Base-by-base conservation (phyloP, 2,797 vertebrate species). In the Neolamprologus multifasciatus region DNA sequence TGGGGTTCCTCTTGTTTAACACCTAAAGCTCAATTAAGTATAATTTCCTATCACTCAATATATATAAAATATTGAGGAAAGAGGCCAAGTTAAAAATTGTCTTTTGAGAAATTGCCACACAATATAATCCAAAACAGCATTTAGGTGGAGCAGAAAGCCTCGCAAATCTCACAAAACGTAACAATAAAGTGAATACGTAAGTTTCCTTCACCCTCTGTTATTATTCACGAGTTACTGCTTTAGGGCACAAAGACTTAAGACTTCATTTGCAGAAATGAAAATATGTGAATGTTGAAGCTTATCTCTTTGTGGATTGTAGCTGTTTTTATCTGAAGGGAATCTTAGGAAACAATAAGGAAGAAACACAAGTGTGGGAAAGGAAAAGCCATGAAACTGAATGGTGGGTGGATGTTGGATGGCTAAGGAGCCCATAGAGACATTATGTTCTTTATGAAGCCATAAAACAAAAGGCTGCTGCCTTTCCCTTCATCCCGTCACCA, bases 371-470 rank as follows among this genome's bases (percentile, higher is more conserved):
- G 89, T 87, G 86, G 80, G 76, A 91, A 91, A 88, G 78, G 86
- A 83, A 87, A 86, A 48, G 59, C 76, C 80, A 80, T 86, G 83
- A 86, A 90, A 86, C 54, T 84, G 87, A 85, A 78, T 83, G 87
- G 87, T 86, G 89, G 87, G 86, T 82, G 88, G 90, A 87, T 89
- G 85, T 33, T 80, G 82, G 84, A 74, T n/a, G 79, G 77, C 50
- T 87, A 90, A 95, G 83, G 91, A 92, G 92, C 88, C 94, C 88
- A 29, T 84, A 67, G 94, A 95, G 95, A 95, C 94, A 84, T 88
- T 83, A 82, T 86, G 87, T 93, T 92, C 94, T 95, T 96, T 95
- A 96, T 95, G 94, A 96, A 95, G 93, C 92, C 89, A 90, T 96
- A 95, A 96, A 96, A 93, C 86, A 83, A 89, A 93, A 95, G 87